Conservation (phyloP, 1,140 invertebrate genomes). For the Drusus annulatus region DNA sequence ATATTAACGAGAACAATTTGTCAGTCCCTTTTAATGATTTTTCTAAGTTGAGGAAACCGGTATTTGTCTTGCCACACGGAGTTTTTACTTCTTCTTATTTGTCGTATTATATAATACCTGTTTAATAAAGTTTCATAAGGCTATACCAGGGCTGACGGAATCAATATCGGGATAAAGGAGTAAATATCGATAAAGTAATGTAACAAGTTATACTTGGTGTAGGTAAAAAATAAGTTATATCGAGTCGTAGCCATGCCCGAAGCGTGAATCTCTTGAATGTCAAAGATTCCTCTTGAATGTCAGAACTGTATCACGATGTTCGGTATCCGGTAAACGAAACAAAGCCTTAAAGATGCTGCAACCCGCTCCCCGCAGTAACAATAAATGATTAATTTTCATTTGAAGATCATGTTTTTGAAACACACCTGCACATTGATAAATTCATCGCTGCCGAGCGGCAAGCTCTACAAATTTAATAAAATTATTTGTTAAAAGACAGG, state of each 20-base stretch:
- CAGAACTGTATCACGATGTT: conserved; percentile 1
- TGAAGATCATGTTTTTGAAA: too few species aligned
- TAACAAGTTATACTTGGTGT: too few species aligned
- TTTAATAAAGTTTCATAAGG: not conserved
- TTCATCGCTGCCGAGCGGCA: too few species aligned
- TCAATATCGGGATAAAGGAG: not conserved
- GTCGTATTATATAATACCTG: not conserved
- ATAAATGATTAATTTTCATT: too few species aligned
- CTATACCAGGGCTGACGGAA: not conserved
- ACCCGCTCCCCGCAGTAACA: not conserved
- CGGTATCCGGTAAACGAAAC: not conserved
- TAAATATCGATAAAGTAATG: too few species aligned
- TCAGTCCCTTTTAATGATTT: not conserved
- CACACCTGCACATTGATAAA: not conserved
- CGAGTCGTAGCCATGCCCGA: not conserved
- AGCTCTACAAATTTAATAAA: too few species aligned
- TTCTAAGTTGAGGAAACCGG: not conserved
- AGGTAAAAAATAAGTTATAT: not conserved
- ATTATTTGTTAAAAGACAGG: too few species aligned
- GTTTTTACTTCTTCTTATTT: not conserved
- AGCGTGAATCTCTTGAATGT: conserved; percentile 6
- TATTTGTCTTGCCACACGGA: not conserved
- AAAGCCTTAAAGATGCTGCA: not conserved
- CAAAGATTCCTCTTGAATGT: conserved; percentile 17
- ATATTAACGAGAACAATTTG: not conserved